Base-by-base conservation (phyloP, 1,140 invertebrate genomes). In the Pollicipes pollicipes region DNA sequence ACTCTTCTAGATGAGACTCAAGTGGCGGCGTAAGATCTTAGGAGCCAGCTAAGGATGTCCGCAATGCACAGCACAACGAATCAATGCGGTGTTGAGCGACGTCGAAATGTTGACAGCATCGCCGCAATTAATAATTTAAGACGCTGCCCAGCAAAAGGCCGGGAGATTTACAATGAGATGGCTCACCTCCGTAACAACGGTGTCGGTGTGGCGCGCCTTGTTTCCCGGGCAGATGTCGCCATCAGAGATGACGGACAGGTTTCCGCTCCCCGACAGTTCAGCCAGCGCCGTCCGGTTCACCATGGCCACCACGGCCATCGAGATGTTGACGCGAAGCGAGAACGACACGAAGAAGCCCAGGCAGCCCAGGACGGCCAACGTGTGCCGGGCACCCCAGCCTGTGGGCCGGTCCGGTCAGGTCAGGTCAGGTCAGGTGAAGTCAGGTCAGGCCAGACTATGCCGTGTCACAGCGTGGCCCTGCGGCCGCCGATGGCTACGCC, bases 221-320 rank as follows among this genome's bases (percentile, higher is more conserved):
- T 58, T 58, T 2, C 45, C 45, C 45, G 3, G 45, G 17, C 45
- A 58, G 6, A 58, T 58, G 45, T 58, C 45, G 2, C 13, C 17
- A 21, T 58, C 45, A 21, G 17, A 21, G 13, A 2, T 21, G 45
- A 10, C 17, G 45, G 45, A 10, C 13, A 21, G 13, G 45, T 3
- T 10, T 24, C 45, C 45, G 45, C 45, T 24, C 6, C 24, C 13
- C 45, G 45, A 6, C 45, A 58, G 45, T 21, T 58, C 45, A 21
- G 45, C 45, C 45, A 66, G 64, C n/a, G 64, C 64, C 3, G 64
- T 66, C 24, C 28, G 64, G 64, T 66, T 90, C 4, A 94, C 83
- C 88, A 95, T 94, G 30, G 89, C 89, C 26, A 94, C 88, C 77
- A 93, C 89, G 0, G 90, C 89, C 3, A 95, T 88, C 10, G 88